These are phyloP conservation scores for Halictus ligatus DNA, from an alignment of 2,888 invertebrate species.

Conservation along the genomic window DNA sequence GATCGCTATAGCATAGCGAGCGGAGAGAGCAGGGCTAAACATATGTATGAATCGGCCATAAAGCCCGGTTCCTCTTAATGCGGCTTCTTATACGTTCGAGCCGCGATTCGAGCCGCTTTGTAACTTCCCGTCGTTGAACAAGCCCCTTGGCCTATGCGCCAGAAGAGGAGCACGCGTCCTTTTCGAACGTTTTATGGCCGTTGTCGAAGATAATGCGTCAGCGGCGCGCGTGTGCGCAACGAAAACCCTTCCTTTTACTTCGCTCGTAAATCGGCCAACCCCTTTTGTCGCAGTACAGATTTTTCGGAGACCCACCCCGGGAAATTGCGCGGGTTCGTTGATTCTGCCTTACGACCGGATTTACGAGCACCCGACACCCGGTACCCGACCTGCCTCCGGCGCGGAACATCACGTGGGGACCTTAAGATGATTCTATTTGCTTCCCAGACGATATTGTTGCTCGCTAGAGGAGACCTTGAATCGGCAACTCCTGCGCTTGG, in stretches of 20 bases:
- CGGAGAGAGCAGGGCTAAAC: constrained; percentile 30
- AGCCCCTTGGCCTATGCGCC: neutral
- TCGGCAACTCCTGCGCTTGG: neutral
- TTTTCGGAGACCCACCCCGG: constrained; percentile 11
- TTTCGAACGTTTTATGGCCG: constrained; percentile 45
- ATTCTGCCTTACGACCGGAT: constrained; percentile 6
- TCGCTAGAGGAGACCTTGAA: neutral
- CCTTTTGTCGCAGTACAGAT: constrained; percentile 5
- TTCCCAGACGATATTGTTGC: neutral
- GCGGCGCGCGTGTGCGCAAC: neutral
- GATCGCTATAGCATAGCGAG: neutral
- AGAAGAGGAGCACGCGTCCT: constrained; percentile 34
- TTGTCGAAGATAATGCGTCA: constrained; percentile 54
- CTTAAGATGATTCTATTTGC: neutral
- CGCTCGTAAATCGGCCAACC: constrained; percentile 15
- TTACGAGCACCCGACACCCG: neutral
- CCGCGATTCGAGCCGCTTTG: constrained; percentile 40
- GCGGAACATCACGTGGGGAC: neutral
- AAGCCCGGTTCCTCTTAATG: constrained; percentile 47
- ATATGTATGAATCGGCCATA: constrained; percentile 59
- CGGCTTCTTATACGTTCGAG: constrained; percentile 48
- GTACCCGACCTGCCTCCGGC: neutral
- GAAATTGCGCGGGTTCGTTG: neutral
- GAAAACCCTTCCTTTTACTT: neutral
- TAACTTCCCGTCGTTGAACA: constrained; percentile 40